phyloP scores from a whole-genome alignment of 2,797 vertebrate species.

The Tinamus major region DNA sequence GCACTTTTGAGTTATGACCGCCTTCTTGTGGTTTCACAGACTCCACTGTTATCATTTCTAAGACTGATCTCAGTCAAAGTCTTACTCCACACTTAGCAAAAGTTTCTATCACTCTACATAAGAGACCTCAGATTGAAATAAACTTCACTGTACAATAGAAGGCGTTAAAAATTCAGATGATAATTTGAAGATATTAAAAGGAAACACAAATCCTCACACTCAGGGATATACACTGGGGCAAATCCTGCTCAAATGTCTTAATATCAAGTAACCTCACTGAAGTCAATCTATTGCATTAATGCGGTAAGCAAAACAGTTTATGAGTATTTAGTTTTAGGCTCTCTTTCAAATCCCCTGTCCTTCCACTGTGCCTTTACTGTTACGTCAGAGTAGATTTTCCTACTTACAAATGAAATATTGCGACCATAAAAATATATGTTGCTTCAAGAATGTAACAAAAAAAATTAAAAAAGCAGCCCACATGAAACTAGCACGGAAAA shows the following conservation, averaged over 20 bases:
- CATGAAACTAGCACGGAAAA: neutral
- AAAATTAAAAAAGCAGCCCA: neutral
- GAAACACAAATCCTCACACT: neutral
- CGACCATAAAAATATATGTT: neutral
- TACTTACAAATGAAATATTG: neutral
- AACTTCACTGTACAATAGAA: neutral
- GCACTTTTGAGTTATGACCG: slow-evolving; percentile 18
- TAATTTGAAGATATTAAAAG: neutral
- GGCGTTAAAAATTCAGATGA: neutral
- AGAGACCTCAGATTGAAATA: neutral
- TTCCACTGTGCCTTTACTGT: neutral
- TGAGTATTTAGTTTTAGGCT: neutral
- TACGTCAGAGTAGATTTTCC: neutral
- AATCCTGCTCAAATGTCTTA: neutral
- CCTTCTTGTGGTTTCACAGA: slow-evolving; percentile 39
- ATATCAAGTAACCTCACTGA: neutral
- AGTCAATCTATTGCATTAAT: neutral
- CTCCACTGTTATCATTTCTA: slow-evolving; percentile 35
- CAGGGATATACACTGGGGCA: neutral
- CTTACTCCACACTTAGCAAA: neutral
- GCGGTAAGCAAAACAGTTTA: neutral
- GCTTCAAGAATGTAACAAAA: neutral
- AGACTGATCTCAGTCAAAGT: neutral
- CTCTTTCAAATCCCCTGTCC: neutral
- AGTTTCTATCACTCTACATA: neutral